These are phyloP conservation scores for Ptychochromis oligacanthus DNA, from an alignment of 2,113 vertebrate genomes.

Conservation along the genomic window DNA sequence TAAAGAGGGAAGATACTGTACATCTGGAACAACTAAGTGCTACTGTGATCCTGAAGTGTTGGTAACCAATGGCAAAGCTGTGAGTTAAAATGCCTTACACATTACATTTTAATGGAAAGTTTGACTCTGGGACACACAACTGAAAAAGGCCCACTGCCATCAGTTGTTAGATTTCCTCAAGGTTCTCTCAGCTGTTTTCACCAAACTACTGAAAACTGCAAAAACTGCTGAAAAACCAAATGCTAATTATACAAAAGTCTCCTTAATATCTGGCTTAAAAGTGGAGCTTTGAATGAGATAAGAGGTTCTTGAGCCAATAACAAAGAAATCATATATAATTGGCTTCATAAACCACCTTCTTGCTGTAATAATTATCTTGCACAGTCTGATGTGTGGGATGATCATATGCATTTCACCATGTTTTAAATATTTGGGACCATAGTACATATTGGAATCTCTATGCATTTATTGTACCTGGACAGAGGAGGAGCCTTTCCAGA, in stretches of 20 bases:
- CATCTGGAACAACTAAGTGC: constrained; percentile 32
- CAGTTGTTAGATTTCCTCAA: not conserved
- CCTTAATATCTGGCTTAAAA: not conserved
- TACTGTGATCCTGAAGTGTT: constrained; percentile 33
- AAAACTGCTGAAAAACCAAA: constrained; percentile 5
- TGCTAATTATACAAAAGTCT: not conserved
- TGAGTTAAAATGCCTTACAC: not conserved
- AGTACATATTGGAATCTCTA: not conserved
- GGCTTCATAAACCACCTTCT: not conserved
- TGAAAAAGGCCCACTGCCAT: not conserved
- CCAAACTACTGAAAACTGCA: too few relatives aligned
- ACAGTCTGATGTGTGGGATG: not conserved
- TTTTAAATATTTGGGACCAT: not conserved
- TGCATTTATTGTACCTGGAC: not conserved
- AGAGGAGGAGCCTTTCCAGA: not conserved
- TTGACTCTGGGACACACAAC: not conserved
- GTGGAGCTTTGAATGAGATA: constrained; percentile 5
- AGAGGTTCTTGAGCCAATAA: constrained; percentile 28
- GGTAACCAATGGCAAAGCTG: constrained; percentile 5
- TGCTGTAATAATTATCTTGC: not conserved
- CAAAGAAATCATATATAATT: not conserved
- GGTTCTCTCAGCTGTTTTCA: not conserved
- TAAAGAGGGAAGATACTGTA: constrained; percentile 2
- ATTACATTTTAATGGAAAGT: constrained; percentile 13
- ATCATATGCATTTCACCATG: not conserved